A percentile compares a stretch with the other conserved stretches of the same genome.
phyloP scores from a whole-genome alignment of 2,113 vertebrate genomes.

The Tapirus terrestris region DNA sequence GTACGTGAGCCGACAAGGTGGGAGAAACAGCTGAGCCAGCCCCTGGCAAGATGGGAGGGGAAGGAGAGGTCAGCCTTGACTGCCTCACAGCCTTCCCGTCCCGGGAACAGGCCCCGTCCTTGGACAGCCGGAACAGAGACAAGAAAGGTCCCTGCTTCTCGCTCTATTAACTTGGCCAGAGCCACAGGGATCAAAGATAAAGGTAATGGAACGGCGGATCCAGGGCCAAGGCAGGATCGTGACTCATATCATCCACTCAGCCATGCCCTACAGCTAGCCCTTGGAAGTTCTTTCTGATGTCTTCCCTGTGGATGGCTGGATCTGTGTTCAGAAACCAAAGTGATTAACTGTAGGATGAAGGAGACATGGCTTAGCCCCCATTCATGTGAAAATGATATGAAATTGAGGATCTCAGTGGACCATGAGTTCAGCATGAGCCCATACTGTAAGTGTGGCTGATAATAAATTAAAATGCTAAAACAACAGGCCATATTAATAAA shows the following conservation, averaged over 20 bases:
- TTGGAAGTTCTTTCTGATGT: slow-evolving; percentile 45
- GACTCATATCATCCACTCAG: slow-evolving; percentile 61
- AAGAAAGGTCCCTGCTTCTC: slow-evolving; percentile 63
- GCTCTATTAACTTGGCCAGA: slow-evolving; percentile 64
- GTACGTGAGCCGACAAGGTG: background rate
- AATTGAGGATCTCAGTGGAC: background rate
- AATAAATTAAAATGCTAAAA: slow-evolving; percentile 12
- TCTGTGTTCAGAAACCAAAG: slow-evolving; percentile 40
- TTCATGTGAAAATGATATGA: background rate
- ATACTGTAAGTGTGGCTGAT: background rate
- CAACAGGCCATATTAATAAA: background rate
- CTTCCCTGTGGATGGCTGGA: slow-evolving; percentile 26
- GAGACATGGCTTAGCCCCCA: background rate
- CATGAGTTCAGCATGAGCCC: background rate
- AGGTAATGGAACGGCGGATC: slow-evolving; percentile 53
- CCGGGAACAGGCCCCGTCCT: slow-evolving; percentile 66
- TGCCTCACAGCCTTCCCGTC: slow-evolving; percentile 35
- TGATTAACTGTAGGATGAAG: background rate
- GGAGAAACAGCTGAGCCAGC: background rate
- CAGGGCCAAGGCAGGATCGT: slow-evolving; percentile 68
- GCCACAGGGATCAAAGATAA: slow-evolving; percentile 72
- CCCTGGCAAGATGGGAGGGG: background rate
- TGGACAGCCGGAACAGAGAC: slow-evolving; percentile 68
- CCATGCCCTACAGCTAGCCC: background rate
- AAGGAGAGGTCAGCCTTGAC: slow-evolving; percentile 46